Evolutionary conservation across 1,140 invertebrate genomes (phyloP), one percentile per base, ranked within the genome.

Genomic region (Aphaenogaster ashmeadi): DNA sequence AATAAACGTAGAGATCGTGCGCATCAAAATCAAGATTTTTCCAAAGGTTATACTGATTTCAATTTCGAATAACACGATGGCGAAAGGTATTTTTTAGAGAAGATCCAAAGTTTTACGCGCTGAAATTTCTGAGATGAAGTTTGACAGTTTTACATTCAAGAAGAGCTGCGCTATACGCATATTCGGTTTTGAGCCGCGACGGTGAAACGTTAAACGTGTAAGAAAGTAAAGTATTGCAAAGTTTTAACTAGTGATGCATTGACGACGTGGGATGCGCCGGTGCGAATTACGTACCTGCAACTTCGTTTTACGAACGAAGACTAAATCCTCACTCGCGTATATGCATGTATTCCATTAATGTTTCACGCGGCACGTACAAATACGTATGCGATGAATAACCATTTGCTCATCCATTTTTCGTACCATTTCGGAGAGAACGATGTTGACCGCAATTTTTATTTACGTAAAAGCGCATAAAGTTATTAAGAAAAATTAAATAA

Each of bases 381-480:
- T 3, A 21, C n/a, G 11, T 18, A 6, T 4, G 54, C 36, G 13
- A 58, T 27, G 54, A 41, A 41, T 21, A 74, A 56, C 33, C 36
- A 56, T 75, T 75, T 69, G n/a, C 66, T 75, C 7, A n/a, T 36
- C 33, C n/a, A 41, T n/a, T 75, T 75, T 75, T 75, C 54, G 27
- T 8, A 1, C 6, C 15, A 21, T 58, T 58, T 58, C n/a, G 11
- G 38, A 27, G 52, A 56, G 9, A 72, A 33, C 9, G 18, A 36
- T 13, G 2, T 75, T 75, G 13, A 41, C 11, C n/a, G 11, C 52
- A 15, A 58, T 58, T 58, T 41, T 15, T 36, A 50, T 50, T 69
- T 50, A 69, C 33, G n/a, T 5, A 41, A 33, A 44, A 3, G 21
- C 50, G 27, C 7, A 36, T 74, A 74, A 74, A 74, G 36, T 56